Evolutionary conservation across 1,140 invertebrate species (phyloP), one percentile per base, ranked within the genome.

Genomic region (Lasaia peninsularis): DNA sequence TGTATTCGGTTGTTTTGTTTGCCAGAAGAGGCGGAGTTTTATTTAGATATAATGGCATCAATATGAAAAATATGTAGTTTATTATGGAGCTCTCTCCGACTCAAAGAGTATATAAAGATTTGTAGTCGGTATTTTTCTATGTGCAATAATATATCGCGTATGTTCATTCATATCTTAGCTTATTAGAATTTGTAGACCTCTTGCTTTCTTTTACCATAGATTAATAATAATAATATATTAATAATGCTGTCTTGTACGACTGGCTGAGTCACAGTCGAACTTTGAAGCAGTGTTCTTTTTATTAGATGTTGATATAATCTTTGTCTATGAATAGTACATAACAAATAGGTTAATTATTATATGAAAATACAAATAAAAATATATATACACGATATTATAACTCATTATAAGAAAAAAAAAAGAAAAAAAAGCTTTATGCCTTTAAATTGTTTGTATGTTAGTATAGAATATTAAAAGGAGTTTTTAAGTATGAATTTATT

Each of bases 281-380:
- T 60, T 56, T 55, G 44, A 60, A 56, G 34, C 57, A 55, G 52
- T 21, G 18, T 65, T 54, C n/a, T n/a, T 62, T 67, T 73, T 71
- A 73, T 74, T 84, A 86, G 78, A 83, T 81, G 79, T 84, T 72
- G 78, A 82, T 81, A 74, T 84, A 81, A 86, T 83, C 80, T 76
- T 78, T 85, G 75, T 84, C 80, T 87, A 80, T 75, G 67, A 74
- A 67, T 76, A 83, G 77, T 82, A 85, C 80, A 85, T 83, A 81
- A 73, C 75, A 76, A 79, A 77, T 86, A 85, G 85, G 79, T 78
- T 85, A 73, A 74, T 68, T 54, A 78, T 78, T 69, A 76, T 80
- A 78, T 78, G 56, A 75, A 82, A 86, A 85, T 79, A 85, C 75
- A 80, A 87, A 87, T 84, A 88, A 88, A 88, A 88, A 88, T 86